phyloP scores from a whole-genome alignment of 2,888 invertebrate species.

The Conchocele bisecta region DNA sequence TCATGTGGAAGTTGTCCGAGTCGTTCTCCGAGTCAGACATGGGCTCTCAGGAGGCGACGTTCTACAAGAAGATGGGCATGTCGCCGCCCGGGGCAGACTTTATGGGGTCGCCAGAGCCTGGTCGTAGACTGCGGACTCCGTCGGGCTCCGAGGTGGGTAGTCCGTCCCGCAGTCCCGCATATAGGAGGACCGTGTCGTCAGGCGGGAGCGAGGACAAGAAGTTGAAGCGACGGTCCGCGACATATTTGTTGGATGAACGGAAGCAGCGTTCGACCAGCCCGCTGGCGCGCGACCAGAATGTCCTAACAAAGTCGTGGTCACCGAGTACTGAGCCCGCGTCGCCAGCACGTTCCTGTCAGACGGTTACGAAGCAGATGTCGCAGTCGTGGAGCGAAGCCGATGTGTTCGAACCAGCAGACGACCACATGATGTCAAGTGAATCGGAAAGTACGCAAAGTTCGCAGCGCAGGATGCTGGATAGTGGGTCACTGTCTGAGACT shows the following conservation, averaged over 20 bases:
- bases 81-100: constrained; percentile 62
- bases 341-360: constrained; percentile 18
- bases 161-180: constrained; percentile 56
- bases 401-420: constrained; percentile 32
- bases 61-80: constrained; percentile 66
- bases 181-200: constrained; percentile 60
- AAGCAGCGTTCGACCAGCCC: constrained; percentile 56
- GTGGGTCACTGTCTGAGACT: too few relatives aligned
- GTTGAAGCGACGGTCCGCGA: constrained; percentile 73
- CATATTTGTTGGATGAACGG: constrained; percentile 64
- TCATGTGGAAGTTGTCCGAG: constrained; percentile 89
- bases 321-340: constrained; percentile 45
- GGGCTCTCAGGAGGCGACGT: constrained; percentile 69
- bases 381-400: constrained; percentile 63
- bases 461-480: neutral
- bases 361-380: constrained; percentile 45
- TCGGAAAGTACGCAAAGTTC: neutral
- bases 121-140: constrained; percentile 61
- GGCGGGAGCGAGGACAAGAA: constrained; percentile 60
- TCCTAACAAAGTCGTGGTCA: constrained; percentile 53
- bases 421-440: neutral
- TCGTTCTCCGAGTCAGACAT: constrained; percentile 66
- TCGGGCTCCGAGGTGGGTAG: constrained; percentile 56
- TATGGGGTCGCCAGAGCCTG: constrained; percentile 57
- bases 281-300: constrained; percentile 41